A percentile compares a stretch with the other conserved stretches of the same genome.
phyloP scores from a whole-genome alignment of 2,113 vertebrate species.

The Balaenoptera acutorostrata region DNA sequence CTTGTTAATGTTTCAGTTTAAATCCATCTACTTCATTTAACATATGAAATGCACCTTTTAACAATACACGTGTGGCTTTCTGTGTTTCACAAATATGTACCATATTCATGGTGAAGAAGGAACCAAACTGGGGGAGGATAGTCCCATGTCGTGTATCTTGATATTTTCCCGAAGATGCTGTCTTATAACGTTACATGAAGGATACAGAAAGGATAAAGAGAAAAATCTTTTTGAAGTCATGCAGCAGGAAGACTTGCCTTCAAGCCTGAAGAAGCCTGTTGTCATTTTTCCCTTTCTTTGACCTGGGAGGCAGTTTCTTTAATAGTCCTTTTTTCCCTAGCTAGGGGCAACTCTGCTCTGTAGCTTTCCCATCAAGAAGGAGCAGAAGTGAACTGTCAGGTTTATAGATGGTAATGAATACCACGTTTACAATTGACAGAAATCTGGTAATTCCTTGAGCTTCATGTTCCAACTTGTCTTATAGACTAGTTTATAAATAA shows the following conservation, averaged over 20 bases:
- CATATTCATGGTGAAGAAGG: conserved; percentile 40
- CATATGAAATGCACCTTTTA: conserved; percentile 39
- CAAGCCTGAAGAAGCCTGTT: conserved; percentile 53
- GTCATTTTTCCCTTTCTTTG: conserved; percentile 51
- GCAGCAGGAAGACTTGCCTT: conserved; percentile 22
- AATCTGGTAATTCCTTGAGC: conserved; percentile 31
- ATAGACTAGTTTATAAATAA: neutral
- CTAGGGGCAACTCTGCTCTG: neutral
- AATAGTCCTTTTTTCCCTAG: neutral
- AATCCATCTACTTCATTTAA: conserved; percentile 27
- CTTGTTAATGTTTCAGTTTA: conserved; percentile 29
- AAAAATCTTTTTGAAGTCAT: conserved; percentile 12
- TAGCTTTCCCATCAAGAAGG: conserved; percentile 1
- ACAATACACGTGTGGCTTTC: conserved; percentile 27
- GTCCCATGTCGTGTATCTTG: conserved; percentile 37
- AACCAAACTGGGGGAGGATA: neutral
- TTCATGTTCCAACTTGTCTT: conserved; percentile 29
- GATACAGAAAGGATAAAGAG: conserved; percentile 46
- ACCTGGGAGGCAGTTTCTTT: conserved; percentile 26
- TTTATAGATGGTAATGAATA: conserved; percentile 19
- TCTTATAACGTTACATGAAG: neutral
- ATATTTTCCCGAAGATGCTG: conserved; percentile 55
- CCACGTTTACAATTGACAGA: conserved; percentile 30
- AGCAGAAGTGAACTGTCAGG: conserved; percentile 26
- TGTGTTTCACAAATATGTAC: conserved; percentile 55